A percentile compares a stretch with the other conserved stretches of the same genome.
phyloP scores from a whole-genome alignment of 1,140 invertebrate genomes.

The Anastrepha obliqua region DNA sequence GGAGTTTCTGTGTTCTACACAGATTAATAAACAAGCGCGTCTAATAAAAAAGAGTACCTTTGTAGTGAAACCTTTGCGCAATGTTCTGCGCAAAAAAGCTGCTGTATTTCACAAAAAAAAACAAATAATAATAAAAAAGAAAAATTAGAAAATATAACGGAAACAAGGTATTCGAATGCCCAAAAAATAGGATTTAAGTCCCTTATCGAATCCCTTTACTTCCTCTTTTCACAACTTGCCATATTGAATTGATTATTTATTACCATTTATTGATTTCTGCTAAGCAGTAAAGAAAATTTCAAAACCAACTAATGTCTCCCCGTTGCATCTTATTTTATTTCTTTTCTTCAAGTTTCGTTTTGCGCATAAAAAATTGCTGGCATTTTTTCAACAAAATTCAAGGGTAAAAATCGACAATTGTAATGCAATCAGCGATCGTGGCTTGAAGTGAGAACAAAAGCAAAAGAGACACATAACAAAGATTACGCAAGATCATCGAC shows the following conservation, averaged over 20 bases:
- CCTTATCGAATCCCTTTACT: constrained; percentile 32
- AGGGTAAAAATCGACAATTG: constrained; percentile 73
- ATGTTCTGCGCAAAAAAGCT: constrained; percentile 1
- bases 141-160: constrained; percentile 12
- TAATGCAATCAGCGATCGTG: constrained; percentile 53
- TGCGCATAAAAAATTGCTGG: constrained; percentile 22
- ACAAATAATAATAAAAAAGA: not conserved
- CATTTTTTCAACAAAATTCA: constrained; percentile 59
- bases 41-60: not conserved
- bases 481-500: constrained; percentile 71
- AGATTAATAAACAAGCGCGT: constrained; percentile 40
- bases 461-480: constrained; percentile 37
- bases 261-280: constrained; percentile 19
- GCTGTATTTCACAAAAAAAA: not conserved
- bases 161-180: not conserved
- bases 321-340: constrained; percentile 16
- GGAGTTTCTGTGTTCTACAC: not conserved
- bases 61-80: constrained; percentile 11
- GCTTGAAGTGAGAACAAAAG: not conserved
- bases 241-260: constrained; percentile 55
- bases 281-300: constrained; percentile 6
- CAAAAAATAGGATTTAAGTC: constrained; percentile 14
- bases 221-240: constrained; percentile 56
- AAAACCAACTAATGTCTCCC: constrained; percentile 9
- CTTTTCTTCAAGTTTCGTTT: constrained; percentile 10